Base-by-base conservation (phyloP, 2,888 invertebrate genomes). In the Eulithis prunata region DNA sequence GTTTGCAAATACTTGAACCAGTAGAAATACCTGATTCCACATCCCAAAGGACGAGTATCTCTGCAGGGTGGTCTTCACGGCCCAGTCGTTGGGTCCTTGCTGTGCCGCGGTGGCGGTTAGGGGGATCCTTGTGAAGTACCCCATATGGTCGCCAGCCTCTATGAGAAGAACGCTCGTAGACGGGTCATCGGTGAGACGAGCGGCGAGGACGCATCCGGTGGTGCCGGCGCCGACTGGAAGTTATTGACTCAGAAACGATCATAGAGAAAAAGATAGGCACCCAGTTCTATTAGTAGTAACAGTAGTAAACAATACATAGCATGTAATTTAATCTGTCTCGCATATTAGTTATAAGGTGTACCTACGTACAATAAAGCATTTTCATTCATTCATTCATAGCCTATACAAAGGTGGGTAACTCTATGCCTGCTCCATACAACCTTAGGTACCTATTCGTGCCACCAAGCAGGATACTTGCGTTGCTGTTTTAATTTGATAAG, bases 71-170 rank as follows among this genome's bases (percentile, higher is more conserved):
- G 95, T 95, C 71, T 92, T 90, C 64, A 95, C 96, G 0, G 94
- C 88, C 96, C 96, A 96, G 82, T 96, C 96, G 72, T 94, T 93
- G 0, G 94, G 85, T 0, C 95, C 94, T 59, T 94, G 94, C 79
- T 96, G 96, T 43, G 96, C 93, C 1, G 95, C 93, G 0, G 96
- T 96, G 0, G 96, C 93, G 0, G 95, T 91, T 14, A 96, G 79
- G 0, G 96, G 96, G 65, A 96, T 93, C 66, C 94, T 93, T 0
- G 95, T 94, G 63, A 95, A 86, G 84, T 94, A 95, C 5, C 95
- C 94, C 89, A 96, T 96, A 69, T 94, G 93, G 51, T 94, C 95
- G 0, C 96, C 96, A 0, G 96, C 96, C 82, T 96, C 96, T 2
- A 96, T 81, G 0, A 96, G 86, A 41, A 96, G 83, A 0, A 96